phyloP scores from a whole-genome alignment of 2,113 vertebrate species.

The Chlamydotis undulata region DNA sequence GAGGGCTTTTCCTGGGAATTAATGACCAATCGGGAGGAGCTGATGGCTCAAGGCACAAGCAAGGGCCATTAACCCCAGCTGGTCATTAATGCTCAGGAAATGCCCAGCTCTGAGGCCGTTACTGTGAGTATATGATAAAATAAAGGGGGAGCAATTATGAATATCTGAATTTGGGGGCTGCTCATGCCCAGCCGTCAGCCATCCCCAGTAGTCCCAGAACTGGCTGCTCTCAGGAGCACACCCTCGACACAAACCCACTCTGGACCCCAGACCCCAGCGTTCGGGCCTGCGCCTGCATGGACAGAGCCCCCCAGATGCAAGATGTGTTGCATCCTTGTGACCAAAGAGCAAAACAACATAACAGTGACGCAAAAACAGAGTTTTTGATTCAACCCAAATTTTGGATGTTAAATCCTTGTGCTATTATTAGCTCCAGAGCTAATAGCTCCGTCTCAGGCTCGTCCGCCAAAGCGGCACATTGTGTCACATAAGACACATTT shows the following conservation, averaged over 20 bases:
- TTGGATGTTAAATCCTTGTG: neutral
- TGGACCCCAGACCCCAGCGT: neutral
- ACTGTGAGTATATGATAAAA: slow-evolving; percentile 67
- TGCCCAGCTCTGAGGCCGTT: slow-evolving; percentile 63
- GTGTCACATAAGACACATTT: accelerated
- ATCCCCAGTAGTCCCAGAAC: slow-evolving; percentile 15
- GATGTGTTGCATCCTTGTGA: neutral
- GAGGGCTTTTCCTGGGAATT: slow-evolving; percentile 77
- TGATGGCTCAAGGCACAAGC: slow-evolving; percentile 74
- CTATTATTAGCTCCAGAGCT: neutral
- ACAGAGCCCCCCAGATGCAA: neutral
- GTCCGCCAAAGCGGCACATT: accelerated
- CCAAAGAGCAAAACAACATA: neutral
- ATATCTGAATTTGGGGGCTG: slow-evolving; percentile 4
- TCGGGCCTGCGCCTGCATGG: neutral
- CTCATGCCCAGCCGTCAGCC: slow-evolving; percentile 17
- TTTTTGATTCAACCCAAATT: neutral
- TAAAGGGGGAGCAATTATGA: neutral
- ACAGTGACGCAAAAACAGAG: neutral
- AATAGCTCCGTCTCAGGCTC: neutral
- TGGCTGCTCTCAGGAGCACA: neutral
- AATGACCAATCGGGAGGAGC: slow-evolving; percentile 73
- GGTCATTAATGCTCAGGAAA: slow-evolving; percentile 75
- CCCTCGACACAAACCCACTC: neutral
- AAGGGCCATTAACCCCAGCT: slow-evolving; percentile 77